Percentiles rank a stretch among this genome's conserved stretches.
phyloP scores from a whole-genome alignment of 2,888 invertebrate species.

The Aelia acuminata region DNA sequence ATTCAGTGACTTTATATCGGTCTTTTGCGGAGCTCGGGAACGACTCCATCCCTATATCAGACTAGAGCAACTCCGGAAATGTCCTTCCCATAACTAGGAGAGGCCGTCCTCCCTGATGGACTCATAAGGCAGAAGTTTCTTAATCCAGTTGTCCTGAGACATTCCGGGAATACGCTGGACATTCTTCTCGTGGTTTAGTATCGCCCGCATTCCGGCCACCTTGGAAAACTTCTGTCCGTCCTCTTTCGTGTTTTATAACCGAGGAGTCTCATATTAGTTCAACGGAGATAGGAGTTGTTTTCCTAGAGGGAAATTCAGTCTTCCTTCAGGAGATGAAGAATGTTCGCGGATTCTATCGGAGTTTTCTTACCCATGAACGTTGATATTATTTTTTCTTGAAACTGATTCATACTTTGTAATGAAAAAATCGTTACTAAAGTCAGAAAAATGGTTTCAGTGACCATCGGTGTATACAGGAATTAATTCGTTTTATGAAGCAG shows the following conservation, averaged over 20 bases:
- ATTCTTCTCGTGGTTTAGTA: conserved; percentile 48
- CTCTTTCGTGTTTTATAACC: conserved; percentile 38
- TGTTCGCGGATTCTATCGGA: neutral
- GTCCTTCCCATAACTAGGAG: conserved; percentile 44
- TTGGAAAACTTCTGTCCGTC: conserved; percentile 44
- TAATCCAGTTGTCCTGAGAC: conserved; percentile 48
- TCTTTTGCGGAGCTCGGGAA: neutral
- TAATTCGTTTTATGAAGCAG: neutral
- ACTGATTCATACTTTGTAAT: neutral
- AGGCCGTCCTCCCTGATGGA: neutral
- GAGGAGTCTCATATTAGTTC: conserved; percentile 18
- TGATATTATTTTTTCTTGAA: neutral
- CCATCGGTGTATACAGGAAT: neutral
- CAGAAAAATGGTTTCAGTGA: too few relatives aligned
- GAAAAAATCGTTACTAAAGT: too few relatives aligned
- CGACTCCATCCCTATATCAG: conserved; percentile 11
- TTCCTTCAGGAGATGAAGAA: neutral
- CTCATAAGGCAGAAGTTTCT: conserved; percentile 48
- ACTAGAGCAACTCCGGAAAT: conserved; percentile 19
- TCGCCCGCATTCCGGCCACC: conserved; percentile 48
- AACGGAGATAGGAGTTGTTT: neutral
- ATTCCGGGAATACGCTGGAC: conserved; percentile 43
- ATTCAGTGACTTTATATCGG: neutral
- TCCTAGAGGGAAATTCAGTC: conserved; percentile 3
- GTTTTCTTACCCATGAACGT: neutral